A percentile compares a stretch with the other conserved stretches of the same genome.
Evolutionary conservation across 2,797 vertebrate species (phyloP).

Genomic region (Synaphobranchus kaupii): DNA sequence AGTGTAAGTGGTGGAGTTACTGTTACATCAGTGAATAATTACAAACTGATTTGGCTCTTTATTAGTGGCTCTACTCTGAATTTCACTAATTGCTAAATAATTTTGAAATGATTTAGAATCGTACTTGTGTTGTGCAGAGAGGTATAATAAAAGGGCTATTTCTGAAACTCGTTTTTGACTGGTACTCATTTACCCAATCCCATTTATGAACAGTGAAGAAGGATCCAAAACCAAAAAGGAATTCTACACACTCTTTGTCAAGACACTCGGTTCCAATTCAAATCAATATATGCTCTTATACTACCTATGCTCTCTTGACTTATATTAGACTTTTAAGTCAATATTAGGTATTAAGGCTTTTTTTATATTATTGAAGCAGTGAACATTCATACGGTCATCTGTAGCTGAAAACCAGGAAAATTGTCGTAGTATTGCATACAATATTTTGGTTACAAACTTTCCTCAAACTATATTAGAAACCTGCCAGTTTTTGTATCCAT

Average conservation of each 20-base stretch:
- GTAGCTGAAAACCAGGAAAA: not conserved
- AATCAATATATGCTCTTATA: too few species aligned
- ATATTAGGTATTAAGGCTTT: too few species aligned
- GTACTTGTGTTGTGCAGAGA: not conserved
- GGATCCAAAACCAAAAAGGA: not conserved
- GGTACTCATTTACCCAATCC: not conserved
- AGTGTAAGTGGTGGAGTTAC: not conserved
- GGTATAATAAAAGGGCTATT: not conserved
- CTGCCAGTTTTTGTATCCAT: too few species aligned
- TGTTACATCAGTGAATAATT: not conserved
- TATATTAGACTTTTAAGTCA: too few species aligned
- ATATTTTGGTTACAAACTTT: not conserved
- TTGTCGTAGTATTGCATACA: not conserved
- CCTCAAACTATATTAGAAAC: too few species aligned
- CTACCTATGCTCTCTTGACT: too few species aligned
- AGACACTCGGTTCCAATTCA: too few species aligned
- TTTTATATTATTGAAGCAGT: too few species aligned
- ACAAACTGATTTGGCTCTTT: not conserved
- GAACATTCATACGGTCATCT: not conserved
- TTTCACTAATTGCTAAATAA: not conserved
- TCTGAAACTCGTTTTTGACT: not conserved
- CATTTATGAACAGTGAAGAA: not conserved
- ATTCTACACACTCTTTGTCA: too few species aligned
- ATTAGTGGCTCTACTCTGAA: not conserved
- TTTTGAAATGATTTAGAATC: not conserved